Percentiles rank a stretch among this genome's conserved stretches.
phyloP scores from a whole-genome alignment of 2,888 invertebrate genomes.

The Drosophila demipolita region DNA sequence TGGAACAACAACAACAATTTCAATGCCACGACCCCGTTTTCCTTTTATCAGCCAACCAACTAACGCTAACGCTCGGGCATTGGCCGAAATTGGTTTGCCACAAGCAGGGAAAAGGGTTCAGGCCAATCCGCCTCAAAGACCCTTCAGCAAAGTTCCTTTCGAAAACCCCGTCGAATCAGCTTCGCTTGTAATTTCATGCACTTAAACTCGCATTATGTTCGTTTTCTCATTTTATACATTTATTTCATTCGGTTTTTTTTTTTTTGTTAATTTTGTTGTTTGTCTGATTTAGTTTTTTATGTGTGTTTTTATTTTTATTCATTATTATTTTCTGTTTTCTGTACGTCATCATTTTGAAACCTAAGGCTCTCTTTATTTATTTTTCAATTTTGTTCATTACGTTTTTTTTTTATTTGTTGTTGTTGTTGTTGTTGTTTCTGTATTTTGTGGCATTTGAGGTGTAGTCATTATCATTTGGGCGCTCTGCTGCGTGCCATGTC shows the following conservation, averaged over 20 bases:
- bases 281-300: constrained; percentile 67
- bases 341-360: constrained; percentile 67
- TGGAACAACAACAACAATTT: constrained; percentile 40
- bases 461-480: constrained; percentile 68
- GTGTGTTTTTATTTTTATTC: constrained; percentile 35
- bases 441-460: constrained; percentile 58
- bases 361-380: constrained; percentile 57
- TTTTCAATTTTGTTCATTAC: constrained; percentile 50
- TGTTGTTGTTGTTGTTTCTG: constrained; percentile 17
- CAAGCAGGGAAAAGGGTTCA: constrained; percentile 45
- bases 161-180: constrained; percentile 17
- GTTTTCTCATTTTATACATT: constrained; percentile 9
- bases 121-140: constrained; percentile 1
- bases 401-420: neutral
- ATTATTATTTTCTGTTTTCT: constrained; percentile 31
- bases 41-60: constrained; percentile 6
- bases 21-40: constrained; percentile 32
- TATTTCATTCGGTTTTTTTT: neutral
- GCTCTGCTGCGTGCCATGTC: constrained; percentile 51
- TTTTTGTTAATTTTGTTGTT: constrained; percentile 69
- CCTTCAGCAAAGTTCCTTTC: constrained; percentile 1
- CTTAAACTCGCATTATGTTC: constrained; percentile 73
- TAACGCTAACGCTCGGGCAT: neutral
- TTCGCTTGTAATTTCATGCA: constrained; percentile 73
- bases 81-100: constrained; percentile 42